These are phyloP conservation scores for Anabas testudineus DNA, from an alignment of 2,797 vertebrate genomes.

Conservation along the genomic window DNA sequence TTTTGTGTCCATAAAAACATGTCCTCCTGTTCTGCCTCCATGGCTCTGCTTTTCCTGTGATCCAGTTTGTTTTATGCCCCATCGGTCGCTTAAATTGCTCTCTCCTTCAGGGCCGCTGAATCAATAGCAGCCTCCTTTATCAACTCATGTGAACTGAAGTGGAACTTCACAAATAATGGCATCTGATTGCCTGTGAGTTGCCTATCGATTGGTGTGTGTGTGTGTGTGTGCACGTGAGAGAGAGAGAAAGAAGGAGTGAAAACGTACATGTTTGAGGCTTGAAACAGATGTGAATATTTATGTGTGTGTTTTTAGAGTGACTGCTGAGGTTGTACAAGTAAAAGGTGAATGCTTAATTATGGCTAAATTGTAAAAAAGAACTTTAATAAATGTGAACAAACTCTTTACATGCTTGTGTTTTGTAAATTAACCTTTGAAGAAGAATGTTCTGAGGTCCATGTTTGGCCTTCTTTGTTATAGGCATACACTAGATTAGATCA, in stretches of 20 bases:
- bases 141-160: conserved; percentile 91
- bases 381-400: conserved; percentile 9
- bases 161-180: conserved; percentile 93
- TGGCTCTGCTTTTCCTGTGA: conserved; percentile 76
- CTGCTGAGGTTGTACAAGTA: conserved; percentile 25
- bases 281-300: conserved; percentile 22
- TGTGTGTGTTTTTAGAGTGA: conserved; percentile 32
- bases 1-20: conserved; percentile 50
- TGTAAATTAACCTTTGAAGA: background rate
- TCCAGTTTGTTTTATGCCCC: conserved; percentile 86
- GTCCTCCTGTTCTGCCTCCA: conserved; percentile 62
- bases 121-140: conserved; percentile 90
- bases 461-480: background rate
- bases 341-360: conserved; percentile 44
- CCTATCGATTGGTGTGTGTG: conserved; percentile 80
- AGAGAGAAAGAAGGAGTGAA: conserved; percentile 40
- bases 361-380: conserved; percentile 18
- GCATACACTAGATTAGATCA: background rate
- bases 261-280: conserved; percentile 50
- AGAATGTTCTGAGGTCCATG: background rate
- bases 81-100: conserved; percentile 88
- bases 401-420: conserved; percentile 3
- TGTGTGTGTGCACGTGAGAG: background rate
- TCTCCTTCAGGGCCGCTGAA: conserved; percentile 86
- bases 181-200: conserved; percentile 88